Base-by-base conservation (phyloP, 2,113 vertebrate genomes). In the Hyperoodon ampullatus region DNA sequence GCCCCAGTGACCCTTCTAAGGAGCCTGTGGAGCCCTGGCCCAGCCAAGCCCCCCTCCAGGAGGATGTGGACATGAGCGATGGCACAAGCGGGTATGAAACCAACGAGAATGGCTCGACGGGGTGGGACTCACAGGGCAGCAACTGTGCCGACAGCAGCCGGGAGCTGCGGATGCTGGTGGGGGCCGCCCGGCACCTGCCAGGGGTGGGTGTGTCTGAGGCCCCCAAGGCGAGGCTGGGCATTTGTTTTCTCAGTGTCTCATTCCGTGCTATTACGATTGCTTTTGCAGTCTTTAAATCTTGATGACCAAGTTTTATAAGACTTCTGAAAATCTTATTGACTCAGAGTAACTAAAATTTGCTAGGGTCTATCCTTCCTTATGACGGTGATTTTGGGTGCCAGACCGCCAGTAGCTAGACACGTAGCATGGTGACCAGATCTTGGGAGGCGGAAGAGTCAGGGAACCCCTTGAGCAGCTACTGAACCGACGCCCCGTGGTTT, bases 51-150 rank as follows among this genome's bases (percentile, higher is more conserved):
- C 90, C 94, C 3, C 97, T 99, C 72, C 99, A 99, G 30, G 99
- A 99, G 87, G 99, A 99, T 6, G 98, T 99, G 84, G 99, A 99
- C 95, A 99, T 99, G 99, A 99, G 99, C 96, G 98, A 99, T 12
- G 98, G 99, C 85, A 99, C 99, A 0, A 99, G 99, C 11, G 98
- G 99, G 14, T 99, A 99, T 10, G 99, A 98, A 60, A 88, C 98
- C 44, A 97, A 86, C 16, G 98, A 98, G 75, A 99, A 99, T 81
- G 63, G 99, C 93, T 99, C 98, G 0, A 98, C 97, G 1, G 99
- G 99, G 4, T 99, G 98, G 65, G 99, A 99, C 74, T 99, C 99
- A 7, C 98, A 98, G 55, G 99, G 98, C 83, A 99, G 99, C 19
- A 99, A 99, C 84, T 99, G 99, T 3, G 98, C 98, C 14, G 98